phyloP scores from a whole-genome alignment of 2,888 invertebrate species.

The Caenorhabditis sp. region DNA sequence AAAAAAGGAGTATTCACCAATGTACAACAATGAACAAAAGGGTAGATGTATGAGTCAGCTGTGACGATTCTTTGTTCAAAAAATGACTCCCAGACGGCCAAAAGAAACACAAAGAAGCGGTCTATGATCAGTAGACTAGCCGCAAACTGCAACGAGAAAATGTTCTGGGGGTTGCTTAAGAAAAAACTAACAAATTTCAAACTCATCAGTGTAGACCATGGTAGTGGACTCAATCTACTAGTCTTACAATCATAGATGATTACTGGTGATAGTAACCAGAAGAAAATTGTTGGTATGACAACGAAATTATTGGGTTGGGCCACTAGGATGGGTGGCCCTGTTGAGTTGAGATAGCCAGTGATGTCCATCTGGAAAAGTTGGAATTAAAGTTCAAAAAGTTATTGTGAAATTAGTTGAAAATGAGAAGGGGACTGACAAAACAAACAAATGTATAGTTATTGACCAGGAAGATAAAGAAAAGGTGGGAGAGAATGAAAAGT shows the following conservation, averaged over 20 bases:
- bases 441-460: background rate
- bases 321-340: conserved; percentile 56
- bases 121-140: conserved; percentile 61
- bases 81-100: conserved; percentile 73
- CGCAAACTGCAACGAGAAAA: conserved; percentile 56
- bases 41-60: conserved; percentile 75
- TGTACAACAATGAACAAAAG: conserved; percentile 74
- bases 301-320: conserved; percentile 59
- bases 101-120: conserved; percentile 63
- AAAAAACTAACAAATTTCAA: conserved; percentile 73
- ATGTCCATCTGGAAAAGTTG: conserved; percentile 37
- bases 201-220: conserved; percentile 76
- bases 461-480: background rate
- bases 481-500: background rate
- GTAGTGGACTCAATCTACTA: conserved; percentile 65
- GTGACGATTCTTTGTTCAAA: conserved; percentile 69
- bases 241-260: conserved; percentile 72
- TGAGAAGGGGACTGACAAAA: no score
- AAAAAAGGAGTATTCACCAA: conserved; percentile 69
- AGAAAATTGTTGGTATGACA: conserved; percentile 75
- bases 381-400: background rate
- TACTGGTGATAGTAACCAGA: conserved; percentile 76
- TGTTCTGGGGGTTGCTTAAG: background rate
- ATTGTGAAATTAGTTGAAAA: background rate
- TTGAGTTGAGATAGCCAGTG: conserved; percentile 35